phyloP scores from a whole-genome alignment of 2,888 invertebrate species.

The Pandemis corylana region DNA sequence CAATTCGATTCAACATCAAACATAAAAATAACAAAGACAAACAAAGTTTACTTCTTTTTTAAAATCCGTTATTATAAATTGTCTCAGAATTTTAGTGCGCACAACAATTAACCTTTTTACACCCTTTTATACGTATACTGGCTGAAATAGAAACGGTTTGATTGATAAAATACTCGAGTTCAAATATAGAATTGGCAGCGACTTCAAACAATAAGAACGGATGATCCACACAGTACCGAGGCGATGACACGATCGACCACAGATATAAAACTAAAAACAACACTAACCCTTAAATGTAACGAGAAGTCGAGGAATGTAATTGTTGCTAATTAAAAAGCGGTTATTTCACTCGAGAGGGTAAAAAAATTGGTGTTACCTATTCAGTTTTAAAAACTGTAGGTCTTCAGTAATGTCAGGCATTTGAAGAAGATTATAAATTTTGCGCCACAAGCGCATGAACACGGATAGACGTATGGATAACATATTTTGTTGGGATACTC shows the following conservation, averaged over 20 bases:
- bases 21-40: too few relatives aligned
- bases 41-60: neutral
- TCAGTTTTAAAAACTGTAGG: too few relatives aligned
- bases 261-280: slow-evolving; percentile 5
- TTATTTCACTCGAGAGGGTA: neutral
- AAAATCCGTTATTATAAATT: neutral
- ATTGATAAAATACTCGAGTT: slow-evolving; percentile 30
- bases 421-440: too few relatives aligned
- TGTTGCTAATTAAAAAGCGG: neutral
- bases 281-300: neutral
- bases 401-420: too few relatives aligned
- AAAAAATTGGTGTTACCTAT: too few relatives aligned
- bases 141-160: slow-evolving; percentile 14
- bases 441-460: too few relatives aligned
- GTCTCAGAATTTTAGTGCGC: neutral
- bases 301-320: neutral
- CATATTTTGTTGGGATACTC: too few relatives aligned
- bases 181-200: slow-evolving; percentile 38
- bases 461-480: too few relatives aligned
- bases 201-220: slow-evolving; percentile 10
- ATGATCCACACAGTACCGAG: slow-evolving; percentile 1
- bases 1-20: too few relatives aligned
- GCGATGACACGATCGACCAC: slow-evolving; percentile 4
- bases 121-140: neutral
- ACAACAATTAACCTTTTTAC: slow-evolving; percentile 4